These are phyloP conservation scores for Phymorhynchus buccinoides DNA, from an alignment of 1,140 invertebrate genomes.

Conservation along the genomic window DNA sequence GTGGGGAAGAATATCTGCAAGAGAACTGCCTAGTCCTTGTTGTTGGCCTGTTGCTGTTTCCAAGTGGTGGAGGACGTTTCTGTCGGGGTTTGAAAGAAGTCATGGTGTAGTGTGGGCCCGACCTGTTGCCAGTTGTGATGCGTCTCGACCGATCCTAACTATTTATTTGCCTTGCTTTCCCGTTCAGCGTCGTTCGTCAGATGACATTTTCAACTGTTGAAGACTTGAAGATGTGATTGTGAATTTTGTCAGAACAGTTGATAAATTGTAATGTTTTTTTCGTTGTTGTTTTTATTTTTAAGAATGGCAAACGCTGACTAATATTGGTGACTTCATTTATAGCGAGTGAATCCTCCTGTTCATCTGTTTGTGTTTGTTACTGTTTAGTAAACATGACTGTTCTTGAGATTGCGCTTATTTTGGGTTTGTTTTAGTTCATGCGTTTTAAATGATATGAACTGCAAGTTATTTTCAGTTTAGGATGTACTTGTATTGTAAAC, in stretches of 20 bases:
- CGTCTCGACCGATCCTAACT: not conserved
- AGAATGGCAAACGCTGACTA: not conserved
- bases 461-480: too few relatives aligned
- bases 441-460: too few relatives aligned
- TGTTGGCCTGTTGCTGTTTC: not conserved
- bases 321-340: not conserved
- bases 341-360: not conserved
- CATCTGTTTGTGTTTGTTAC: too few relatives aligned
- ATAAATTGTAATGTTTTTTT: not conserved
- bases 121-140: not conserved
- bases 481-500: too few relatives aligned
- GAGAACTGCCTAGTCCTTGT: not conserved
- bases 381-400: too few relatives aligned
- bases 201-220: not conserved
- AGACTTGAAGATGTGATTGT: not conserved
- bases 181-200: not conserved
- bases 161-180: slow-evolving; percentile 7
- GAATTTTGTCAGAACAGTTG: not conserved
- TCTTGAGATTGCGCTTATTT: too few relatives aligned
- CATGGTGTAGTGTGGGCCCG: not conserved
- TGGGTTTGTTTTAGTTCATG: too few relatives aligned
- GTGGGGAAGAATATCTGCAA: not conserved
- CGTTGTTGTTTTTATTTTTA: not conserved
- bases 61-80: not conserved
- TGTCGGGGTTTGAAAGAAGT: not conserved